Evolutionary conservation across 2,888 invertebrate species (phyloP), one percentile per base, ranked within the genome.

Genomic region (Cosmia pyralina): DNA sequence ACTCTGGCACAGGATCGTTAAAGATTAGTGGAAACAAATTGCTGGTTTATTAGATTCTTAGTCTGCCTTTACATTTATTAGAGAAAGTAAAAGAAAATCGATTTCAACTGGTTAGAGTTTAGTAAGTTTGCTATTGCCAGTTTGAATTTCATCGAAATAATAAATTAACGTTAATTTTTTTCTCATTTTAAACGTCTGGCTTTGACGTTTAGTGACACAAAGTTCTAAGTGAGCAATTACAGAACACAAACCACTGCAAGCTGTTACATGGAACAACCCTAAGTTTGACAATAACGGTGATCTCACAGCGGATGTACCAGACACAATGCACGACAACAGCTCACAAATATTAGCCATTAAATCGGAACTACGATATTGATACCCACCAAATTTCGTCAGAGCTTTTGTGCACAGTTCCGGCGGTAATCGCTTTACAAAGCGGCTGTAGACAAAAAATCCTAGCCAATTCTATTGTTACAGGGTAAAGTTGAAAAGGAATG

Each of bases 351-450:
- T 94, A 90, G 92, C 89, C 91, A 94, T 93, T 93, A 94, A 76
- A 93, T 94, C 94, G 94, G 94, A 95, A 94, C 94, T 94, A 91
- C 90, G 94, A 94, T 93, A 95, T 90, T 91, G 94, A 96, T 95
- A 95, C 92, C 91, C 87, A 90, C 68, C 90, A 88, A 91, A 92
- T 93, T 93, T 93, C 92, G 93, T 93, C 92, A 91, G 90, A 89
- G 90, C 93, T 91, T 93, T 95, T 96, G 95, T 95, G 89, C 90
- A 85, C 85, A 93, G 93, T 93, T 95, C 95, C 96, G 95, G 92
- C 92, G 90, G 92, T 94, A 93, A 95, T 93, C 92, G 92, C 83
- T 92, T 91, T 85, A 94, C 92, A 92, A 92, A 94, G 90, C 88
- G 89, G 74, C 81, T 85, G 84, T 77, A 89, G 89, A 87, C 90